Base-by-base conservation (phyloP, 2,797 vertebrate species). In the Pelochelys cantorii region DNA sequence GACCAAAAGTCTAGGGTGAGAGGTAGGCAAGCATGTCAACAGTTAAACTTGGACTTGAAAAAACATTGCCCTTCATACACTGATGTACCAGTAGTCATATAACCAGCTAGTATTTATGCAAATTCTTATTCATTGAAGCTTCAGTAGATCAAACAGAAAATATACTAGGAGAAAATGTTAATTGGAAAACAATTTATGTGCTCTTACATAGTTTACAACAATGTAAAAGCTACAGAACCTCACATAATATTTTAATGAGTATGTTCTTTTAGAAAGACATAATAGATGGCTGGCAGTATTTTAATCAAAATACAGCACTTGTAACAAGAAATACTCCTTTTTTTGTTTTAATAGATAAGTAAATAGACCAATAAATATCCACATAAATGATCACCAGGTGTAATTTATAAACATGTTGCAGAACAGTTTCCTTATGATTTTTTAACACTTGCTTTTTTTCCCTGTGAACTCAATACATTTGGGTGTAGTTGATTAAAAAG, bases 401-500 rank as follows among this genome's bases (percentile, higher is more conserved):
- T 90, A 87, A 82, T 89, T 90, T 95, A 37, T 1, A 90, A 79
- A 87, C 11, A 1, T 82, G 25, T 87, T 83, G 87, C 18, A 92
- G 79, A 65, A 78, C 60, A 83, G 95, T 97, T 97, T 95, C 92
- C 87, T 93, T 95, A 81, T 83, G 79, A 88, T 86, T 89, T 94
- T 89, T 94, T 95, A 95, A 79, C 86, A 94, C 92, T 84, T 97
- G 97, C 79, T 89, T 86, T 80, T 95, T 6, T 8, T 8, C 31
- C 56, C 84, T 90, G 60, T 93, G 89, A 89, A 62, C 81, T 81
- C 42, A 81, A 80, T 65, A 53, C 74, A 88, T 31, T 59, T 34
- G 59, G 74, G 80, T 12, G 17, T n/a, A 34, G 34, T 31, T 81
- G 92, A 94, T 85, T 85, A 22, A n/a, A 68, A 88, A 84, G 31